Base-by-base conservation (phyloP, 2,797 vertebrate genomes). In the Allenopithecus nigroviridis region DNA sequence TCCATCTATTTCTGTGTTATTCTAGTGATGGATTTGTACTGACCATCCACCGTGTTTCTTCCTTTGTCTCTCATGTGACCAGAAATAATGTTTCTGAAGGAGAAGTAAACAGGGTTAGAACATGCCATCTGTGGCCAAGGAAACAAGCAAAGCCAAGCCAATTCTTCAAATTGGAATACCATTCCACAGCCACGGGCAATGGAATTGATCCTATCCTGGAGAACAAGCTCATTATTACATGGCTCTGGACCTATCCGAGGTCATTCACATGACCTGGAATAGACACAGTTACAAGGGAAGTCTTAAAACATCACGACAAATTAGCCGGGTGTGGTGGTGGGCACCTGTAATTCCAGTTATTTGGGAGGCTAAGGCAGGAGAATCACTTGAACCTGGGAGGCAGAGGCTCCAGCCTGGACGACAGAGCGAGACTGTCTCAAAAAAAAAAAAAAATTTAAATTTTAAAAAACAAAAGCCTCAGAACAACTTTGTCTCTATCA, bases 61-160 rank as follows among this genome's bases (percentile, higher is more conserved):
- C 24, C 43, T 13, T 88, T 79, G 28, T 89, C 70, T 97, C 39
- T n/a, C 59, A 53, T n/a, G 36, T 59, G 48, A 92, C 57, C 55
- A 89, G 88, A 94, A 92, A 41, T 48, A 48, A 43, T 84, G 19
- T 94, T 97, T 94, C 83, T 91, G 64, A 70, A 87, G 89, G 59
- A 92, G 41, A 96, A 91, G n/a, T 81, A 33, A 95, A 36, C 33
- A 28, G 70, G 6, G 28, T 94, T 95, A 93, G 68, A 79, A 91
- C 33, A 76, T 76, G 48, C n/a, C 59, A 10, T 74, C 75, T 92
- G 41, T 90, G 80, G 33, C 70, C 68, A 86, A 84, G 70, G 70
- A 94, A 55, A 76, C 64, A 79, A 79, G 81, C 75, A 72, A 55
- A 81, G 36, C 30, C 33, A 95, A 57, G 74, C 70, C 64, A 17